Evolutionary conservation across 1,140 invertebrate species (phyloP), one percentile per base, ranked within the genome.

Genomic region (Choristoneura fumiferana): DNA sequence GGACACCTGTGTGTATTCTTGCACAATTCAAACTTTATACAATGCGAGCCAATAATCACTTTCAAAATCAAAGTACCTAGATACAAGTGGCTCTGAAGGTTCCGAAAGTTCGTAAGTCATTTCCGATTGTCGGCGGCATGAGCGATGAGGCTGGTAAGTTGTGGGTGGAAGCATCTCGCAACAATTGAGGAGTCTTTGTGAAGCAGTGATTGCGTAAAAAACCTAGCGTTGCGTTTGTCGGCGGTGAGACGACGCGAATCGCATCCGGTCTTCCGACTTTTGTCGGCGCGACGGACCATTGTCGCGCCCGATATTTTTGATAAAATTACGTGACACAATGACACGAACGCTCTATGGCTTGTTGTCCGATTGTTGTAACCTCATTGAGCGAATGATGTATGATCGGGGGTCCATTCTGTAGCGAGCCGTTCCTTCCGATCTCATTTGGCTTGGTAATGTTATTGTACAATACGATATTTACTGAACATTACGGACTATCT

Each of bases 221-320:
- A 84, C 76, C 33, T 60, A 64, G 60, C 60, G 61, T 66, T 67
- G 55, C 72, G 71, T 76, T 78, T 80, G 79, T 79, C 75, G 81
- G 69, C 72, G 67, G 71, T 73, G 78, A 81, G 60, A 76, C 84
- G 84, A 71, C 74, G 78, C 85, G 86, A 87, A 89, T 89, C 62
- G 81, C 80, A 89, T 89, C 86, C 86, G 86, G 74, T 86, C 76
- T 84, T 84, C 82, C 86, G 84, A 89, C 84, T 88, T 85, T 86
- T 85, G 81, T 84, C 77, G 78, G 76, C 68, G 61, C 40, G 60
- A 62, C 49, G 49, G 70, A 53, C 81, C 35, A 86, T 88, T 87
- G 79, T 85, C 60, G 66, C 52, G 70, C 78, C 73, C 76, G 71
- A 84, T 84, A 78, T 87, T 85, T 88, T 89, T 89, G 83, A 87